A percentile compares a stretch with the other conserved stretches of the same genome.
These are phyloP conservation scores for Anthophora plumipes DNA, from an alignment of 2,888 invertebrate genomes.

Conservation along the genomic window DNA sequence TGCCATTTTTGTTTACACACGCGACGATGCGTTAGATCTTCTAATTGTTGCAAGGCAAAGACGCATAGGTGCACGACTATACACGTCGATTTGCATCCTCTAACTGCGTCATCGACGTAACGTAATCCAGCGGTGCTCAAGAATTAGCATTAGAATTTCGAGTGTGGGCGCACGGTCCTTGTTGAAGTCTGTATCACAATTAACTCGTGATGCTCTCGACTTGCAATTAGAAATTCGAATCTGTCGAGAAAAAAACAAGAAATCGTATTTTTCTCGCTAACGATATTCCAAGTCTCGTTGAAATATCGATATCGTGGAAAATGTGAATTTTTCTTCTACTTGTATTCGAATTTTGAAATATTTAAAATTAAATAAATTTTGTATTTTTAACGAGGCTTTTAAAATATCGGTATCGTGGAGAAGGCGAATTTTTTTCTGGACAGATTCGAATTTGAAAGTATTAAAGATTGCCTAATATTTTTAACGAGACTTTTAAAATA, in stretches of 20 bases:
- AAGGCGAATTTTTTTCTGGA: too few relatives aligned
- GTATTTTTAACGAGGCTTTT: too few relatives aligned
- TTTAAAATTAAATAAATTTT: too few relatives aligned
- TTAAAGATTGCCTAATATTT: too few relatives aligned
- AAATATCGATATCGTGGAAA: too few relatives aligned
- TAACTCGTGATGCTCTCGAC: not conserved
- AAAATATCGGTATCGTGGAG: too few relatives aligned
- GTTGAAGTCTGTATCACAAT: conserved; percentile 32
- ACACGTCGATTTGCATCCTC: conserved; percentile 65
- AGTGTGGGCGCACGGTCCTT: conserved; percentile 75
- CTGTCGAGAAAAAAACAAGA: not conserved
- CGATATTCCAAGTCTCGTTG: not conserved
- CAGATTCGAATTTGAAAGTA: too few relatives aligned
- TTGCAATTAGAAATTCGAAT: not conserved
- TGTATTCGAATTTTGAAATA: too few relatives aligned
- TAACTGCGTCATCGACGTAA: conserved; percentile 62
- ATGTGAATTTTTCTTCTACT: too few relatives aligned
- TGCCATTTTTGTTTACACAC: conserved; percentile 60
- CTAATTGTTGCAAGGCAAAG: conserved; percentile 57
- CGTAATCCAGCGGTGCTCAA: conserved; percentile 55
- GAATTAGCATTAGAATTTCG: conserved; percentile 69
- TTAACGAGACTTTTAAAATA: too few relatives aligned
- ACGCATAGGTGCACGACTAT: conserved; percentile 25
- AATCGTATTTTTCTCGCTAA: too few relatives aligned
- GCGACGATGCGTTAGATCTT: conserved; percentile 48